Conservation (phyloP, 2,888 invertebrate species). For the Ecdyonurus torrentis region DNA sequence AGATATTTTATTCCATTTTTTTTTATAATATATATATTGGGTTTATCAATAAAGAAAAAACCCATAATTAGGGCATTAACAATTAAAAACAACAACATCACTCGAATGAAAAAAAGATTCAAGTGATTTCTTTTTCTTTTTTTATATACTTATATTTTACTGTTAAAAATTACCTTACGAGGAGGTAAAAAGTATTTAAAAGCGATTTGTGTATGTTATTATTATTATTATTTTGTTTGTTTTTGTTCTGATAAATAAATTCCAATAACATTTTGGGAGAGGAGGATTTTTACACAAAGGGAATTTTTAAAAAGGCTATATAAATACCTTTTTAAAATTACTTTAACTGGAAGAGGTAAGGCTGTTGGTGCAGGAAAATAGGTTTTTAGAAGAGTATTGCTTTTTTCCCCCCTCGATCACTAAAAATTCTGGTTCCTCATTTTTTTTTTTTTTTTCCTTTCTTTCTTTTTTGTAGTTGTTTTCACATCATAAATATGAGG, state of each 20-base stretch:
- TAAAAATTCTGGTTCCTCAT: not conserved
- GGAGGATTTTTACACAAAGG: not conserved
- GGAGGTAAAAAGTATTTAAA: not conserved
- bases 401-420: not conserved
- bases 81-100: not conserved
- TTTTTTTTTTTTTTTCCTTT: too few relatives aligned
- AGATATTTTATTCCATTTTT: not conserved
- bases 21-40: too few relatives aligned
- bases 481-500: too few relatives aligned
- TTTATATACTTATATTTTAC: too few relatives aligned
- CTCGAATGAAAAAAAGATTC: not conserved
- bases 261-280: not conserved
- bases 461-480: too few relatives aligned
- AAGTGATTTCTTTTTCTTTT: too few relatives aligned
- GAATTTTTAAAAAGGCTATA: not conserved
- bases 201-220: not conserved
- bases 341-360: not conserved
- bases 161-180: not conserved
- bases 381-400: not conserved
- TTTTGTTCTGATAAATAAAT: not conserved
- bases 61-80: not conserved
- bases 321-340: not conserved
- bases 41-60: not conserved
- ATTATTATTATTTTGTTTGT: not conserved
- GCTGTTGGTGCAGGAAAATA: not conserved